Percentiles rank a stretch among this genome's conserved stretches.
Evolutionary conservation across 1,140 invertebrate genomes (phyloP).

Genomic region (Leptinotarsa defecta): DNA sequence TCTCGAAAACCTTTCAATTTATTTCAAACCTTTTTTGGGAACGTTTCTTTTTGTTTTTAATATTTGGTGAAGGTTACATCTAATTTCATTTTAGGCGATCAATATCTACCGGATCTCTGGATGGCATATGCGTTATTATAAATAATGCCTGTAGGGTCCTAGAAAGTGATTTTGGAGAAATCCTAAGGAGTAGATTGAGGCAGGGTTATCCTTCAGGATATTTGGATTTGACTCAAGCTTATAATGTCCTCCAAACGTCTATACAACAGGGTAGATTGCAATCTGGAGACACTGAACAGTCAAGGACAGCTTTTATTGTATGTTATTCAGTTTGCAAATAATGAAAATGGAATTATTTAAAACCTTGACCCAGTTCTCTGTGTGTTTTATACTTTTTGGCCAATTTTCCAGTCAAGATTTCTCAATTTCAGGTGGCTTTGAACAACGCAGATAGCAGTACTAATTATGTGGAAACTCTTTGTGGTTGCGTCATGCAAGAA

Average conservation of each 20-base stretch:
- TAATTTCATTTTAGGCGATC: slow-evolving; percentile 67
- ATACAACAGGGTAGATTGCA: slow-evolving; percentile 83
- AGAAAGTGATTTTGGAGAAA: slow-evolving; percentile 83
- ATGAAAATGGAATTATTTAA: too few relatives aligned
- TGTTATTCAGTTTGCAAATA: slow-evolving; percentile 14
- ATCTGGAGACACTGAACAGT: slow-evolving; percentile 79
- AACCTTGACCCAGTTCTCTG: too few relatives aligned
- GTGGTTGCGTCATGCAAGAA: slow-evolving; percentile 73
- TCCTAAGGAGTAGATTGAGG: slow-evolving; percentile 75
- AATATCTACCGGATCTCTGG: slow-evolving; percentile 86
- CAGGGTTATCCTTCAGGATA: slow-evolving; percentile 87
- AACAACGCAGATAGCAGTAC: slow-evolving; percentile 93
- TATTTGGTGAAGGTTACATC: too few relatives aligned
- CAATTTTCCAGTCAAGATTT: too few relatives aligned
- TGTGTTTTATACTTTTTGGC: too few relatives aligned
- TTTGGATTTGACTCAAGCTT: slow-evolving; percentile 79
- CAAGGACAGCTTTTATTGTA: slow-evolving; percentile 58
- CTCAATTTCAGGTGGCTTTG: slow-evolving; percentile 71
- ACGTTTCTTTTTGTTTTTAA: too few relatives aligned
- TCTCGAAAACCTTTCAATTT: too few relatives aligned
- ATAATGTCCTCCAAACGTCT: slow-evolving; percentile 78
- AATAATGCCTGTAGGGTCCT: slow-evolving; percentile 90
- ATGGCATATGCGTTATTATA: slow-evolving; percentile 95
- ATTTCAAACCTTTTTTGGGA: too few relatives aligned
- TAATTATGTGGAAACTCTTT: slow-evolving; percentile 86